phyloP scores from a whole-genome alignment of 2,888 invertebrate genomes.

The Rotaria socialis region DNA sequence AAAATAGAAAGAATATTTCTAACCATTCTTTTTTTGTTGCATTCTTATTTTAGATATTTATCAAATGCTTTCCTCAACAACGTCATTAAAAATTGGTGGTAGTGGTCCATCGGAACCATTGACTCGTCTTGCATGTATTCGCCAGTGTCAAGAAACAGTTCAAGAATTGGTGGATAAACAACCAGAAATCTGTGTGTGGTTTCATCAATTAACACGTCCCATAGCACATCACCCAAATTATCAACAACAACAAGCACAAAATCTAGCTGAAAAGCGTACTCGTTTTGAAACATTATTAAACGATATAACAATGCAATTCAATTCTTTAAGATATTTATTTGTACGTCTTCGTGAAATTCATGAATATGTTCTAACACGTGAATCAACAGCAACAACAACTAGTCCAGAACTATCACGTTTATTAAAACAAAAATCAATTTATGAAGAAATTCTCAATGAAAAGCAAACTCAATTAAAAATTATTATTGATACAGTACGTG shows the following conservation, averaged over 20 bases:
- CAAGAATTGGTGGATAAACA: constrained; percentile 25
- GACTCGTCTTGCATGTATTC: constrained; percentile 28
- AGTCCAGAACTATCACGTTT: constrained; percentile 11
- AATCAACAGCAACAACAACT: neutral
- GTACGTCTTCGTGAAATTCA: constrained; percentile 27
- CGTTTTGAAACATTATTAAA: constrained; percentile 2
- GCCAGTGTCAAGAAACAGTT: constrained; percentile 35
- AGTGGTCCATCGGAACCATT: constrained; percentile 7
- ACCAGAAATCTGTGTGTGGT: neutral
- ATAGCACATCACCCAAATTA: neutral
- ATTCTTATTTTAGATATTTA: neutral
- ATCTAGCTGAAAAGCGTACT: neutral
- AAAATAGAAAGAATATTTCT: too few relatives aligned
- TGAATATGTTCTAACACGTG: neutral
- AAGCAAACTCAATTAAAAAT: constrained; percentile 13
- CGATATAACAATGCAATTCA: neutral
- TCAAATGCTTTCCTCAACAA: neutral
- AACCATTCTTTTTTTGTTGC: too few relatives aligned
- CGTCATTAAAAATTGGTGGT: neutral
- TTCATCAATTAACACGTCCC: neutral
- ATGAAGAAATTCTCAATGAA: constrained; percentile 33
- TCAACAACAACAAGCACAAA: constrained; percentile 27
- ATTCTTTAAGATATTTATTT: constrained; percentile 9
- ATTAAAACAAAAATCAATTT: neutral
- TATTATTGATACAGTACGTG: neutral